Base-by-base conservation (phyloP, 2,888 invertebrate species). In the Blastobasis lacticolella region DNA sequence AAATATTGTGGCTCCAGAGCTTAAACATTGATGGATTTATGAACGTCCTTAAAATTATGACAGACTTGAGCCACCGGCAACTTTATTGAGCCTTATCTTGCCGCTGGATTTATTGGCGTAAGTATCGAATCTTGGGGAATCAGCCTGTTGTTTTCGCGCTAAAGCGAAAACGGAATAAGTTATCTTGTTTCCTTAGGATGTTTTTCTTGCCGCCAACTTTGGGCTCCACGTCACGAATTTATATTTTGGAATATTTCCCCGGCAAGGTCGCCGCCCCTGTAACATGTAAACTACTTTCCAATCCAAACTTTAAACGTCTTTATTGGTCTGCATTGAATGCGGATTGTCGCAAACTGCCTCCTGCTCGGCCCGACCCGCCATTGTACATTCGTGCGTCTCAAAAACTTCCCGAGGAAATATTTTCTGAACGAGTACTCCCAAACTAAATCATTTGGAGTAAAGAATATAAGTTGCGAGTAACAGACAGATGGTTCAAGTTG, bases 1-100 rank as follows among this genome's bases (percentile, higher is more conserved):
- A 82, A 84, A 84, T 81, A 85, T 79, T 79, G 78, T 77, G 80
- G 76, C 67, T 73, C 69, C 62, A 76, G 73, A 84, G 85, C 86
- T 86, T 85, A 81, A 80, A 75, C 77, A 85, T 81, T 87, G 88
- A 88, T 81, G 81, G 87, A 88, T 88, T 87, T 88, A 88, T 86
- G 83, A 76, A 75, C 75, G 75, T 72, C 80, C 81, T 81, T 80
- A 79, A 84, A 84, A 82, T 81, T 82, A 85, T 84, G 84, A 84
- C 83, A 82, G 74, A 54, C 70, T 56, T 54, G 64, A 73, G 72
- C 80, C 70, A 79, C 75, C 69, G 72, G 73, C 70, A 78, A 76
- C 78, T 81, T 86, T 82, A 78, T 83, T 81, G 81, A 83, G 81
- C 77, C 77, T 78, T 77, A 78, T 80, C 78, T 74, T 66, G 67